Percentiles rank a stretch among this genome's conserved stretches.
Evolutionary conservation across 2,888 invertebrate species (phyloP).

Genomic region (Drosophila cognata): DNA sequence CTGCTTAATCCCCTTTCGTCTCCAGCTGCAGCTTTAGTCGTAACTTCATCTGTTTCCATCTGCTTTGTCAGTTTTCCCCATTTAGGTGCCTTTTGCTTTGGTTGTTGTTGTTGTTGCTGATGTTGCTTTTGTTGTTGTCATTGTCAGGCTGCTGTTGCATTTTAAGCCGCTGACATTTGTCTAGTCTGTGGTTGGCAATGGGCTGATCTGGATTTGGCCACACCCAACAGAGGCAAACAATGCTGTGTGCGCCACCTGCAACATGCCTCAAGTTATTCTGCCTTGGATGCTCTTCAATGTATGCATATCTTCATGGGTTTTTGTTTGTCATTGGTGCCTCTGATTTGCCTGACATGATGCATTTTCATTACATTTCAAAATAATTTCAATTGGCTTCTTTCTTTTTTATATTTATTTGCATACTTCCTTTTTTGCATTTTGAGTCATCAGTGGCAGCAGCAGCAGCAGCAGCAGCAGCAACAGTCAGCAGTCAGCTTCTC

Average conservation of each 20-base stretch:
- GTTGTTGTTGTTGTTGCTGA: constrained; percentile 14
- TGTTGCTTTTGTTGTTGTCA: constrained; percentile 14
- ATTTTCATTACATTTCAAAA: constrained; percentile 58
- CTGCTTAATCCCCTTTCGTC: background rate
- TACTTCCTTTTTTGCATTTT: constrained; percentile 52
- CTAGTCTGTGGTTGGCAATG: constrained; percentile 39
- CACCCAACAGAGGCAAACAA: constrained; percentile 37
- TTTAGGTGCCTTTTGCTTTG: constrained; percentile 32
- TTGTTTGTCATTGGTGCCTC: constrained; percentile 28
- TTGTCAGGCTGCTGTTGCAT: constrained; percentile 41
- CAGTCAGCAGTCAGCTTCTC: constrained; percentile 37
- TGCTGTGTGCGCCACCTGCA: constrained; percentile 44
- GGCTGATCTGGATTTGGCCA: constrained; percentile 58
- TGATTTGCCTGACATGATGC: constrained; percentile 51
- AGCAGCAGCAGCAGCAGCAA: constrained; percentile 36
- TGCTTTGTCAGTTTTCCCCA: constrained; percentile 43
- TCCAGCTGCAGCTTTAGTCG: constrained; percentile 1
- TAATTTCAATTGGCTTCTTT: constrained; percentile 38
- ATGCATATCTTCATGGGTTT: background rate
- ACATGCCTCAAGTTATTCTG: constrained; percentile 7
- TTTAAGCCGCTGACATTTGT: constrained; percentile 66
- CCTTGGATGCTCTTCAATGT: background rate
- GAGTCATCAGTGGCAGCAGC: constrained; percentile 48
- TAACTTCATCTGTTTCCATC: constrained; percentile 22
- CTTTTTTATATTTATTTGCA: constrained; percentile 19